Evolutionary conservation across 2,888 invertebrate genomes (phyloP), one percentile per base, ranked within the genome.

Genomic region (Ptilodon capucinus): DNA sequence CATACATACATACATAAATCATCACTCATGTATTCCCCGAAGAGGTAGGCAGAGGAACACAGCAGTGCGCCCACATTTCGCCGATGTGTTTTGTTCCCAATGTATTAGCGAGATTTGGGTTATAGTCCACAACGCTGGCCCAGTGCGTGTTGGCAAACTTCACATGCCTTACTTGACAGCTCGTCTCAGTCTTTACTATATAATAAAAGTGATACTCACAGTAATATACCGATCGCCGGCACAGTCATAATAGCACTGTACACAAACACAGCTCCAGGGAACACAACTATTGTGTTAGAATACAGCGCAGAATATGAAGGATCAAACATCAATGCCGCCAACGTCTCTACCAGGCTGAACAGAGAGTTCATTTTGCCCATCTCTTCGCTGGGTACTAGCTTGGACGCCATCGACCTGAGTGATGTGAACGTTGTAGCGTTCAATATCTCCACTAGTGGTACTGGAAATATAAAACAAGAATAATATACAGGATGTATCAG

Each of bases 341-440:
- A 46, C 0, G 90, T 90, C 52, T 91, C 90, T 14, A 91, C 86
- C 11, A 91, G 54, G 45, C 90, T 90, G 70, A 91, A 87, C 0
- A 91, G 54, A 0, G 90, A 91, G 57, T 91, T 90, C 81, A 88
- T 87, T 72, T 89, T 90, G 89, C 91, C 91, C 75, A 88, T 76
- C 64, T 91, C 90, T 53, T 88, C 84, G 43, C 81, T 78, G 1
- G 78, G 74, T n/a, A 90, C 86, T 45, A 89, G 55, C 61, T 91
- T 91, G 0, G 91, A 88, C 23, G 87, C 86, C 86, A 90, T 81
- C 2, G 90, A 86, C 46, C 91, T 71, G 16, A 91, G 60, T 0
- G 90, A 90, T 9, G 91, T 90, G 40, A 86, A 91, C 1, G 90
- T 91, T 0, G 90, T 90, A 1, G 91, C 89, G 42, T 91, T 90